These are phyloP conservation scores for Delichon dasypus DNA, from an alignment of 2,797 vertebrate species.

Conservation along the genomic window DNA sequence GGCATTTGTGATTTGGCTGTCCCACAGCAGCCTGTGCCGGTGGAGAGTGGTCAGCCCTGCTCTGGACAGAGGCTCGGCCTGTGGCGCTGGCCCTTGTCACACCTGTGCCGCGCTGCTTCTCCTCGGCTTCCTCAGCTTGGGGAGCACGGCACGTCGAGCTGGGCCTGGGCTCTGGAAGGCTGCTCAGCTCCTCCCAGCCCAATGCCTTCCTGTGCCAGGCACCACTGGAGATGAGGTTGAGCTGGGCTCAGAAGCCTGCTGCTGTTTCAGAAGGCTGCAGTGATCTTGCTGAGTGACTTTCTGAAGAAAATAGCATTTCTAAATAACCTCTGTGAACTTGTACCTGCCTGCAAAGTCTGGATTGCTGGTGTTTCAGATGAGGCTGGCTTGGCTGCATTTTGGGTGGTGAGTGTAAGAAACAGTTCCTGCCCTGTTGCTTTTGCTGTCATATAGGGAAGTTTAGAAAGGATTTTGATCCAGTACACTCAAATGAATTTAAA, in stretches of 20 bases:
- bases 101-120: background rate
- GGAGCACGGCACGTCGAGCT: rapidly evolving
- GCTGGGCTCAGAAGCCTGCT: background rate
- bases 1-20: rapidly evolving
- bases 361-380: background rate
- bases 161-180: rapidly evolving
- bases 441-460: background rate
- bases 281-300: background rate
- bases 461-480: background rate
- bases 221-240: background rate
- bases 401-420: background rate
- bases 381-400: background rate
- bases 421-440: background rate
- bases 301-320: background rate
- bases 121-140: background rate
- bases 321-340: background rate
- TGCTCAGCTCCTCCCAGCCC: background rate
- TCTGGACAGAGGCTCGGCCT: background rate
- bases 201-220: background rate
- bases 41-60: background rate
- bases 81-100: rapidly evolving
- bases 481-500: background rate
- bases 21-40: background rate
- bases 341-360: background rate
- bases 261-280: background rate